Evolutionary conservation across 2,113 vertebrate genomes (phyloP).

Genomic region (Bostrychus sinensis): DNA sequence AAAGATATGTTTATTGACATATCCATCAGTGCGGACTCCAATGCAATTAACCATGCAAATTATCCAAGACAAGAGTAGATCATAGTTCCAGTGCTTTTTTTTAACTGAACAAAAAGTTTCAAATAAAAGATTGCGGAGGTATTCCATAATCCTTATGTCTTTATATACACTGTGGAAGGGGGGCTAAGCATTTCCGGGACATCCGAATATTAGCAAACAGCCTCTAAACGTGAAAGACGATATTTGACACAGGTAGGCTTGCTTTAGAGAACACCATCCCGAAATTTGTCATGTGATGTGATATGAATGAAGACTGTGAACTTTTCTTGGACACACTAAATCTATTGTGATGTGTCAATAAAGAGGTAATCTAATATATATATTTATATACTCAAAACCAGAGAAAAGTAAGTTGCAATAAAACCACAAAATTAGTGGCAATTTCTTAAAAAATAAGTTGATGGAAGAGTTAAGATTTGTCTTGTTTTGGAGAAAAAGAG

Average conservation of each 20-base stretch:
- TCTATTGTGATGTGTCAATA: slow-evolving; percentile 80
- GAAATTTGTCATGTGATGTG: slow-evolving; percentile 60
- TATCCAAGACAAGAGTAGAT: slow-evolving; percentile 88
- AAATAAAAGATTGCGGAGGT: slow-evolving; percentile 86
- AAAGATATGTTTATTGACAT: slow-evolving; percentile 99
- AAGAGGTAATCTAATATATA: slow-evolving; percentile 77
- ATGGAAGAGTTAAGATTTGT: slow-evolving; percentile 76
- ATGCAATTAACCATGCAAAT: slow-evolving; percentile 96
- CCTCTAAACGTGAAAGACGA: slow-evolving; percentile 45
- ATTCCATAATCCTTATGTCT: slow-evolving; percentile 84
- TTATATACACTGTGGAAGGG: slow-evolving; percentile 71
- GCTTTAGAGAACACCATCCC: slow-evolving; percentile 58
- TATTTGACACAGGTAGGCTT: slow-evolving; percentile 56
- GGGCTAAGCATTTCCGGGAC: slow-evolving; percentile 61
- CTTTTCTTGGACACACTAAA: slow-evolving; percentile 73
- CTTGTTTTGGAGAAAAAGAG: slow-evolving; percentile 60
- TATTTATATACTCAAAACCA: slow-evolving; percentile 64
- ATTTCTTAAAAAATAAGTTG: slow-evolving; percentile 67
- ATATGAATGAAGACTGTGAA: slow-evolving; percentile 64
- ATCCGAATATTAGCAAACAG: slow-evolving; percentile 49
- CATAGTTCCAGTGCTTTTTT: slow-evolving; percentile 97
- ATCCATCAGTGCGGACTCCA: slow-evolving; percentile 98
- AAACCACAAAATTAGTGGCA: slow-evolving; percentile 74
- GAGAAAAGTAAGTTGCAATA: slow-evolving; percentile 69
- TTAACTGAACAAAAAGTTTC: slow-evolving; percentile 90